Base-by-base conservation (phyloP, 1,140 invertebrate genomes). In the Oryzaephilus surinamensis region DNA sequence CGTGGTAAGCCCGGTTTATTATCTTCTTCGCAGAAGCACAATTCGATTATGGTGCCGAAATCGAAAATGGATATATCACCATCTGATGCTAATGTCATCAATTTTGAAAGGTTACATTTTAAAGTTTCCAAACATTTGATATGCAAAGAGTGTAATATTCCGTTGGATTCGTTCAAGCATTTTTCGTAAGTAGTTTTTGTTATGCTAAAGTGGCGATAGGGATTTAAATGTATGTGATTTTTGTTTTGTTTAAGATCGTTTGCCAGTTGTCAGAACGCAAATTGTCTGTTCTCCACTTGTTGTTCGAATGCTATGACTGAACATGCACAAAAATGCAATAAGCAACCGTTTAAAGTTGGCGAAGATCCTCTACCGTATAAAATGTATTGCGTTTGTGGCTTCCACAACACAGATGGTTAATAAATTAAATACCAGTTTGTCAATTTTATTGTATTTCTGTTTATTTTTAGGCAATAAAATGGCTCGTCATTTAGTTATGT, bases 361-460 rank as follows among this genome's bases (percentile, higher is more conserved):
- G 48, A 70, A 55, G 46, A 71, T 12, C 62, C 62, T 31, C 64
- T 81, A 36, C 66, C 72, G 16, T 68, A 67, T 41, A 64, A 66
- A 52, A 67, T 86, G 65, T 70, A 77, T 54, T 89, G 84, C 58
- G 69, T 77, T 14, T 88, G 84, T 60, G 81, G 79, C 6, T 85
- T 77, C 57, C 64, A 60, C 24, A 76, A 74, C n/a, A 57, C 57
- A 24, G 74, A 82, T 49, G 69, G 74, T 63, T 60, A 73, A 63
- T 62, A 63, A 29, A 40, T 34, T 31, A 23, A 18, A 17, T 20
- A 17, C 8, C 2, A 35, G 4, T 23, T 3, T 30, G 29, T 37
- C 14, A 23, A 19, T 38, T 36, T 24, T 15, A 20, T 29, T 19
- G 11, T 24, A 35, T 43, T 18, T 30, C 38, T 43, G n/a, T 32